These are phyloP conservation scores for Ephydatia muelleri DNA, from an alignment of 37 sponge, comb jelly and placozoan genomes.

Conservation along the genomic window DNA sequence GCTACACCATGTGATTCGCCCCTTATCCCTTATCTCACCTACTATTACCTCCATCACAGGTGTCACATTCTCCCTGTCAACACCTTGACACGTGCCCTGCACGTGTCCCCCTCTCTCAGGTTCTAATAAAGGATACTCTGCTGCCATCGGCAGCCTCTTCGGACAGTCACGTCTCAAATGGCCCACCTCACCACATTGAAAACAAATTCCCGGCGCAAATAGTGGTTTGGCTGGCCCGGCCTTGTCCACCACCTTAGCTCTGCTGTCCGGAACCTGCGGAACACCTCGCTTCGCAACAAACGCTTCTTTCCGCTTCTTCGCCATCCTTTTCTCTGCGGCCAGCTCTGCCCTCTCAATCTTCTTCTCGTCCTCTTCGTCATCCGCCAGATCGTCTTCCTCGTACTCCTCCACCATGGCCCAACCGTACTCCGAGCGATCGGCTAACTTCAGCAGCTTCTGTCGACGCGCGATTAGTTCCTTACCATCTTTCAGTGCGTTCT, in stretches of 20 bases:
- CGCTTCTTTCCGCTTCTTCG: not conserved
- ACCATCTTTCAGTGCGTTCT: conserved; percentile 9
- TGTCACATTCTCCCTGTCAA: conserved; percentile 1
- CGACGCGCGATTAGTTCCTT: conserved; percentile 6
- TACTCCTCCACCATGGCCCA: conserved; percentile 15
- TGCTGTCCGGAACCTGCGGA: conserved; percentile 6
- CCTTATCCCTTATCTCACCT: conserved; percentile 1
- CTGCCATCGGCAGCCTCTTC: not conserved
- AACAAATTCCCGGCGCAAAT: conserved; percentile 10
- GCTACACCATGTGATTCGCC: not conserved
- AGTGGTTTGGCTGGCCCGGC: not conserved
- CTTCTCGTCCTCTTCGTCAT: conserved; percentile 22
- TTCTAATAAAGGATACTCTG: conserved; percentile 1
- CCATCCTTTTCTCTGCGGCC: conserved; percentile 4
- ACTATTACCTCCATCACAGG: not conserved
- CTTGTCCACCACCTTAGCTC: not conserved
- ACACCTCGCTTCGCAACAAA: not conserved
- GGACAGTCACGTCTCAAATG: conserved; percentile 18
- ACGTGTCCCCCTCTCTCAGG: not conserved
- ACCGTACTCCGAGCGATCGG: conserved; percentile 17
- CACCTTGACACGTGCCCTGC: conserved; percentile 1
- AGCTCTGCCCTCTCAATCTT: conserved; percentile 9
- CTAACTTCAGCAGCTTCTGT: conserved; percentile 13
- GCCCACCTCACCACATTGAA: conserved; percentile 17
- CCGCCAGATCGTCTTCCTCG: conserved; percentile 18